Percentiles rank a stretch among this genome's conserved stretches.
phyloP scores from a whole-genome alignment of 2,113 vertebrate species.

The Microcebus jonahi region DNA sequence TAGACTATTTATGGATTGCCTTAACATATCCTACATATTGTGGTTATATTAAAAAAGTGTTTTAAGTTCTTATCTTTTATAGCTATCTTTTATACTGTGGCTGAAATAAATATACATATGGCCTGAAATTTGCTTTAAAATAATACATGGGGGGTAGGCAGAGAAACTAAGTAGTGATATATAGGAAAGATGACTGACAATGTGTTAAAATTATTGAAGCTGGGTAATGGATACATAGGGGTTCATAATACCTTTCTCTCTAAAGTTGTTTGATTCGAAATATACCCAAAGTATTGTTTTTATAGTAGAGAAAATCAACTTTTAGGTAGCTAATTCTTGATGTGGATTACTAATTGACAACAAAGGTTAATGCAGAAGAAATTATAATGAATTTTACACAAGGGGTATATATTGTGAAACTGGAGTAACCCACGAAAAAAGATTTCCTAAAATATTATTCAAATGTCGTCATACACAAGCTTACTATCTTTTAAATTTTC shows the following conservation, averaged over 20 bases:
- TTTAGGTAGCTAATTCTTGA: not conserved
- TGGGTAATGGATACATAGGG: not conserved
- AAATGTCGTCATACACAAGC: not conserved
- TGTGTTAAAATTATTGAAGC: not conserved
- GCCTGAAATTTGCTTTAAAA: conserved; percentile 41
- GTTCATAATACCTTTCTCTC: not conserved
- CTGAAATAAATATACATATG: not conserved
- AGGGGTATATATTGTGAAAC: not conserved
- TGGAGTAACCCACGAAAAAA: not conserved
- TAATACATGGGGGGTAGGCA: not conserved
- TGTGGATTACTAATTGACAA: not conserved
- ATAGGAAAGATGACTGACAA: not conserved
- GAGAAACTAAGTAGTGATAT: not conserved
- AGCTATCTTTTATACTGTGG: not conserved
- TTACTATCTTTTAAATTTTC: not conserved
- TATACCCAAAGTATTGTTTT: not conserved
- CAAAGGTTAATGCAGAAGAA: not conserved
- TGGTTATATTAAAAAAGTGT: not conserved
- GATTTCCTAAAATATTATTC: conserved; percentile 4
- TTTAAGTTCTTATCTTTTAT: not conserved
- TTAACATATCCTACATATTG: not conserved
- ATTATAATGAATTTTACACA: not conserved
- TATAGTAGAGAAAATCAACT: conserved; percentile 32
- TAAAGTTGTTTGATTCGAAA: not conserved
- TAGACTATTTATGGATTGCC: not conserved